A percentile compares a stretch with the other conserved stretches of the same genome.
Conservation (phyloP, 2,113 vertebrate species). For the Pedionomus torquatus region DNA sequence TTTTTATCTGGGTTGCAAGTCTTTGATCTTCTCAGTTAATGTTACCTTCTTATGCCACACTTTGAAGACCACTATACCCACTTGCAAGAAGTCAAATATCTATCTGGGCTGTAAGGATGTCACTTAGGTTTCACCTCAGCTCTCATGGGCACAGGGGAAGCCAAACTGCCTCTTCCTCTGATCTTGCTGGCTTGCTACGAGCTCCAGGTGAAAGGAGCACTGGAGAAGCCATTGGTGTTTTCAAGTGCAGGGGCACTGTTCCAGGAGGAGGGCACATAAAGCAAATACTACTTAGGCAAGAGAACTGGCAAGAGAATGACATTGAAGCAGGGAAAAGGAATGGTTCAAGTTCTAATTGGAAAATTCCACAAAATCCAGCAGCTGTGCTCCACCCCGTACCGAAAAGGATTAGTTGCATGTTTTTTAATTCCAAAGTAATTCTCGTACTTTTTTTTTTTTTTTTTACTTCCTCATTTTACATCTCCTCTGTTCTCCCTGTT, state of each 20-base stretch:
- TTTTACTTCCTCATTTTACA: not conserved
- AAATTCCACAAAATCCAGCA: not conserved
- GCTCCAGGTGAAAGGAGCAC: not conserved
- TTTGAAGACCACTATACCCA: not conserved
- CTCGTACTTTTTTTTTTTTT: not conserved
- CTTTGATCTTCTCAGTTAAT: not conserved
- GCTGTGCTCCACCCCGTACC: not conserved
- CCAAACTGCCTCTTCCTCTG: not conserved
- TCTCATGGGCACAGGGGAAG: not conserved
- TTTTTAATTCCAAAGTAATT: not conserved
- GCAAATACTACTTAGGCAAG: too few species aligned
- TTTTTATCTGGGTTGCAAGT: not conserved
- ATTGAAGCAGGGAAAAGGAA: not conserved
- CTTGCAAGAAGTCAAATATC: not conserved
- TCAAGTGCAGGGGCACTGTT: fast-evolving
- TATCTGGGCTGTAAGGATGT: not conserved
- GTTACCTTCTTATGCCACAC: not conserved
- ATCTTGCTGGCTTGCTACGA: not conserved
- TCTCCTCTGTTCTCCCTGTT: not conserved
- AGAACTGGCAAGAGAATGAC: not conserved
- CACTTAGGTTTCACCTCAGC: not conserved
- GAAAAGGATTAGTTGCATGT: not conserved
- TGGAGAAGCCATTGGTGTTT: fast-evolving
- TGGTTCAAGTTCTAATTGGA: not conserved
- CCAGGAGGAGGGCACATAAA: not conserved